Percentiles rank a stretch among this genome's conserved stretches.
Evolutionary conservation across 2,888 invertebrate species (phyloP).

Genomic region (Heliconius hortense): DNA sequence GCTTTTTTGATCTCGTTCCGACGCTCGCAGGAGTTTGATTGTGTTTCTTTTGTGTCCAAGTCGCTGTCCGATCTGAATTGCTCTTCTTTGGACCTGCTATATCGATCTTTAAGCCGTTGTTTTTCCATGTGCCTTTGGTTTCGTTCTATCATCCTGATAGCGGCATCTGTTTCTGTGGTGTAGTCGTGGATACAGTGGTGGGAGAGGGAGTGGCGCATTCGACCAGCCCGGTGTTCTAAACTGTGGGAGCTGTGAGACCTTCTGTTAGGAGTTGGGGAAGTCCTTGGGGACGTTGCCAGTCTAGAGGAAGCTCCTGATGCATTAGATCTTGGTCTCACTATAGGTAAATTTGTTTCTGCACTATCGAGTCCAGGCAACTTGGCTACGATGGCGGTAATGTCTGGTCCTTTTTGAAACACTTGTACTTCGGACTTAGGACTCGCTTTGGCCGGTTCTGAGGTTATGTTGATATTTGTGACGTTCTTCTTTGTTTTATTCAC

Average conservation of each 20-base stretch:
- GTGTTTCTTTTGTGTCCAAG: slow-evolving; percentile 59
- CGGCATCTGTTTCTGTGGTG: slow-evolving; percentile 83
- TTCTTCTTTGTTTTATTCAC: slow-evolving; percentile 84
- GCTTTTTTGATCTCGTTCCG: slow-evolving; percentile 69
- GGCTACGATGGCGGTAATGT: slow-evolving; percentile 88
- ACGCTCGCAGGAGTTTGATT: slow-evolving; percentile 54
- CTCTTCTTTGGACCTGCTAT: slow-evolving; percentile 67
- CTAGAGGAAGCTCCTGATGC: slow-evolving; percentile 83
- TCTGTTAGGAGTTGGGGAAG: slow-evolving; percentile 60
- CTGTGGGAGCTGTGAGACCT: slow-evolving; percentile 75
- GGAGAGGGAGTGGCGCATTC: slow-evolving; percentile 72
- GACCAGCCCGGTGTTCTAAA: slow-evolving; percentile 69
- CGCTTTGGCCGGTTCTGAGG: slow-evolving; percentile 77
- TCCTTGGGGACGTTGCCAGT: slow-evolving; percentile 66
- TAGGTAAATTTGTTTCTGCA: slow-evolving; percentile 66
- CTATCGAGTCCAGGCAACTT: slow-evolving; percentile 83
- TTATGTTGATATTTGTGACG: slow-evolving; percentile 87
- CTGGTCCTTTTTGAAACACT: slow-evolving; percentile 90
- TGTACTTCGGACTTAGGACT: slow-evolving; percentile 80
- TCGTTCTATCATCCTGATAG: slow-evolving; percentile 80
- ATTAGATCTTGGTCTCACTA: slow-evolving; percentile 79
- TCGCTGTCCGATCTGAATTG: slow-evolving; percentile 72
- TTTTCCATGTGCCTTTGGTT: slow-evolving; percentile 83
- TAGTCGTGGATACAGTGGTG: slow-evolving; percentile 81
- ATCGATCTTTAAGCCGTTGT: slow-evolving; percentile 74